Evolutionary conservation across 2,113 vertebrate species (phyloP).

Genomic region (Chunga burmeisteri): DNA sequence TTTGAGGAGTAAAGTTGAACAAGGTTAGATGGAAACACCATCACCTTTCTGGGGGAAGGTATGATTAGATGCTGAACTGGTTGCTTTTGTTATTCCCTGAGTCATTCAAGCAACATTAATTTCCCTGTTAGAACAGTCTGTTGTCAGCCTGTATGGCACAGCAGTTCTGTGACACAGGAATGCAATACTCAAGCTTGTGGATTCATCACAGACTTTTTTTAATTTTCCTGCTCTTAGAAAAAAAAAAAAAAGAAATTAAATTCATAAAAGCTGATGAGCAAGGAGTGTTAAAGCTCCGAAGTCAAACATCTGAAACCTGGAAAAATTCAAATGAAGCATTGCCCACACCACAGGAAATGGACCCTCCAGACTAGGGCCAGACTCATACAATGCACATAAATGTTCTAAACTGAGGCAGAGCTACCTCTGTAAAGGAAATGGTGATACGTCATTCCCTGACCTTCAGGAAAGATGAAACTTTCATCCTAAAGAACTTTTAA

Average conservation of each 20-base stretch:
- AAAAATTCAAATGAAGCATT: neutral
- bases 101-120: neutral
- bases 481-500: neutral
- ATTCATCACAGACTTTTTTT: neutral
- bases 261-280: conserved; percentile 6
- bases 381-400: neutral
- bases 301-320: conserved; percentile 9
- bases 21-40: neutral
- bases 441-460: neutral
- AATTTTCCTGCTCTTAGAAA: neutral
- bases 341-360: neutral
- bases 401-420: neutral
- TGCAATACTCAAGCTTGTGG: neutral
- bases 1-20: neutral
- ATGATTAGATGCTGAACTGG: neutral
- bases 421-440: neutral
- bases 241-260: neutral
- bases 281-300: neutral
- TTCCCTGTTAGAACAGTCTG: neutral
- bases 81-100: neutral
- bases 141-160: neutral
- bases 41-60: neutral
- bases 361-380: neutral
- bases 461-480: neutral
- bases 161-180: conserved; percentile 25